A percentile compares a stretch with the other conserved stretches of the same genome.
These are phyloP conservation scores for Abramis brama DNA, from an alignment of 2,113 vertebrate genomes.

Conservation along the genomic window DNA sequence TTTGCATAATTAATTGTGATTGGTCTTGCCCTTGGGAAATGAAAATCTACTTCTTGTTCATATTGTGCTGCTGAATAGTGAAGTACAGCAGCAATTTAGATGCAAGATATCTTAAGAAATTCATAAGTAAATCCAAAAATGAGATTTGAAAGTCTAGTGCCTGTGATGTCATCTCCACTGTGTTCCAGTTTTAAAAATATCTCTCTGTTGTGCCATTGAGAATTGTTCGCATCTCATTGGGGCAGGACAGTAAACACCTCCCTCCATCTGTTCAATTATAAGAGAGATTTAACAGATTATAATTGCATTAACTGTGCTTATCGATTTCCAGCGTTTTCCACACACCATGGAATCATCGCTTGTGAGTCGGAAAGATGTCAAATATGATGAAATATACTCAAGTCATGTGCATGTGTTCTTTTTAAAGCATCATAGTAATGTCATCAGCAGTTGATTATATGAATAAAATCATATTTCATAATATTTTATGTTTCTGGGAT, in stretches of 20 bases:
- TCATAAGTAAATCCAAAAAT: not conserved
- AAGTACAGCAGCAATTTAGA: not conserved
- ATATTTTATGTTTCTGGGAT: too few species aligned
- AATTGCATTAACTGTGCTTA: conserved; percentile 74
- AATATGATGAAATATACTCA: conserved; percentile 2
- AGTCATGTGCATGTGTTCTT: too few species aligned
- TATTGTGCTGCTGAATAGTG: not conserved
- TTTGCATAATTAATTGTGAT: not conserved
- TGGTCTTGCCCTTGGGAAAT: not conserved
- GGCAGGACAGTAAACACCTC: conserved; percentile 68
- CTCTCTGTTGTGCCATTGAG: conserved; percentile 56
- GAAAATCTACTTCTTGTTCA: not conserved
- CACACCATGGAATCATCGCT: conserved; percentile 60
- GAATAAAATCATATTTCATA: not conserved
- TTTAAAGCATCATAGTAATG: not conserved
- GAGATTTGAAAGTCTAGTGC: not conserved
- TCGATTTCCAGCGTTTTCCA: conserved; percentile 62
- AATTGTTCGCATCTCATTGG: conserved; percentile 65
- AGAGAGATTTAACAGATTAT: conserved; percentile 77
- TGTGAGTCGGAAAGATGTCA: conserved; percentile 53
- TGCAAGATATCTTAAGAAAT: not conserved
- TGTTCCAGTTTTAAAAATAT: conserved; percentile 54
- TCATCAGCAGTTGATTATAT: not conserved
- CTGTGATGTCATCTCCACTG: conserved; percentile 4
- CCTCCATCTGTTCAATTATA: conserved; percentile 81